Evolutionary conservation across 1,140 invertebrate species (phyloP).

Genomic region (Platyura marginata): DNA sequence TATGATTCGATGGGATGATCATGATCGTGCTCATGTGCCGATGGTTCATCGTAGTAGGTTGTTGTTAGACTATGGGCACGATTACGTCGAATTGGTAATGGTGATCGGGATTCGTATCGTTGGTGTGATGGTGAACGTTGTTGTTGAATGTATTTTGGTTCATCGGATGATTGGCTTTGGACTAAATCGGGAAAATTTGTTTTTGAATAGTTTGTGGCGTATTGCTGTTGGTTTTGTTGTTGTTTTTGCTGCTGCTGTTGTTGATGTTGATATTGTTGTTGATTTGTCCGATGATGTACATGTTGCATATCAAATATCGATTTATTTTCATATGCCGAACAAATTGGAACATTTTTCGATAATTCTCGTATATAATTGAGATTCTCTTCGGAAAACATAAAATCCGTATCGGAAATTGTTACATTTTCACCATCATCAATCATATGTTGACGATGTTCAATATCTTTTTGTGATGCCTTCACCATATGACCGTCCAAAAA

Average conservation of each 20-base stretch:
- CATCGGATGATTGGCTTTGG: neutral
- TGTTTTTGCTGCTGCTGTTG: neutral
- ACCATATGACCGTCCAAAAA: slow-evolving; percentile 1
- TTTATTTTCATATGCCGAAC: slow-evolving; percentile 21
- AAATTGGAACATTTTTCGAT: slow-evolving; percentile 22
- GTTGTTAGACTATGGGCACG: neutral
- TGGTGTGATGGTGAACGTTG: neutral
- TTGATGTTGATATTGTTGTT: neutral
- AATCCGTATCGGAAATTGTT: slow-evolving; percentile 6
- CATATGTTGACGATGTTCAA: neutral
- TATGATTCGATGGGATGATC: neutral
- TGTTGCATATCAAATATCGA: slow-evolving; percentile 14
- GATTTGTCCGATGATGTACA: neutral
- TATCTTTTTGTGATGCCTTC: no score
- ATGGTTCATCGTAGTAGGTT: neutral
- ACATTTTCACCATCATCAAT: neutral
- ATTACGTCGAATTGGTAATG: neutral
- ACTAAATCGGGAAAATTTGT: slow-evolving; percentile 1
- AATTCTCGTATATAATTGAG: slow-evolving; percentile 21
- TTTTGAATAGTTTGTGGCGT: neutral
- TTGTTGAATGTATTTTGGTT: neutral
- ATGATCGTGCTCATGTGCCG: no score
- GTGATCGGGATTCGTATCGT: no score
- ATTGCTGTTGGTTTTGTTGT: neutral
- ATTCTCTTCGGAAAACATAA: slow-evolving; percentile 17